Percentiles rank a stretch among this genome's conserved stretches.
Evolutionary conservation across 2,888 invertebrate species (phyloP).

Genomic region (Ecdyonurus torrentis): DNA sequence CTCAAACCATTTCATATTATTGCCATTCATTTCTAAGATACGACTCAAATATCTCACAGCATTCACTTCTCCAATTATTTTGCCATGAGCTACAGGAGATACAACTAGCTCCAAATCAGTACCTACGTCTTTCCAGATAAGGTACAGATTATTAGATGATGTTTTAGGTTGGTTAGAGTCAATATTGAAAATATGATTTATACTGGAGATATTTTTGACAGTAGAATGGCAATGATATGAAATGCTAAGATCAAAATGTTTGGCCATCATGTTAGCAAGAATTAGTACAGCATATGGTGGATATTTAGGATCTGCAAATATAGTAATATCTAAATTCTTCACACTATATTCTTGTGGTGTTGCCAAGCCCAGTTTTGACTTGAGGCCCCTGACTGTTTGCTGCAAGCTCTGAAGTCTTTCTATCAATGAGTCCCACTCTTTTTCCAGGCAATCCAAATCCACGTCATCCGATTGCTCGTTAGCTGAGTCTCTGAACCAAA

Average conservation of each 20-base stretch:
- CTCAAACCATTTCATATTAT: slow-evolving; percentile 21
- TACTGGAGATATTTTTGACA: slow-evolving; percentile 14
- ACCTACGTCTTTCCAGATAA: slow-evolving; percentile 23
- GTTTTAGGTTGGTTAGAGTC: not conserved
- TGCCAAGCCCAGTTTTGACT: not conserved
- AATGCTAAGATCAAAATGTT: slow-evolving; percentile 16
- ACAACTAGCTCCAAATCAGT: slow-evolving; percentile 19
- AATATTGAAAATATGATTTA: slow-evolving; percentile 16
- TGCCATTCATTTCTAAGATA: slow-evolving; percentile 19
- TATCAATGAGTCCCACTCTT: not conserved
- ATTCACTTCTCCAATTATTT: slow-evolving; percentile 23
- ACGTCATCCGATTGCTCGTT: not conserved
- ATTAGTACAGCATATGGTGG: slow-evolving; percentile 22
- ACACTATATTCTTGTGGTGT: not conserved
- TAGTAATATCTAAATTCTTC: slow-evolving; percentile 13
- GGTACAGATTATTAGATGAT: slow-evolving; percentile 7
- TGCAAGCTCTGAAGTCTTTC: not conserved
- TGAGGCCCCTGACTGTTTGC: not conserved
- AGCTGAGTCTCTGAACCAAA: not conserved
- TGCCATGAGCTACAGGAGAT: slow-evolving; percentile 14
- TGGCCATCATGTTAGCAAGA: slow-evolving; percentile 18
- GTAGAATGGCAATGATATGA: slow-evolving; percentile 21
- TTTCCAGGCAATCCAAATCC: not conserved
- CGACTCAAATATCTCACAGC: slow-evolving; percentile 24
- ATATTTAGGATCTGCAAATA: slow-evolving; percentile 24